Conservation (phyloP, 2,888 invertebrate genomes). For the Unio pictorum region DNA sequence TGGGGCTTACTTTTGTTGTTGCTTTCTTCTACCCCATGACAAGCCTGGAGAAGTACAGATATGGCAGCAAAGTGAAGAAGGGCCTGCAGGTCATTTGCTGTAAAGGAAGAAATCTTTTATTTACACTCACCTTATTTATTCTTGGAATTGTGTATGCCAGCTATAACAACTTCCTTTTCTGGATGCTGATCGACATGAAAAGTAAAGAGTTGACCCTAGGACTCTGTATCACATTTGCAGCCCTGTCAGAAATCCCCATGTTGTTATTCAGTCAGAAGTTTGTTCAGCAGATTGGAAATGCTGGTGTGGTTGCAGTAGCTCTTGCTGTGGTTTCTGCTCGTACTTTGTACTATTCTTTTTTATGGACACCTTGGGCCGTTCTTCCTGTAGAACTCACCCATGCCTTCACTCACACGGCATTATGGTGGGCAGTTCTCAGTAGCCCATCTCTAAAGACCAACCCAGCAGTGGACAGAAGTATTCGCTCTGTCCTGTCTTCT, state of each 20-base stretch:
- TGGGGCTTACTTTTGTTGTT: slow-evolving; percentile 51
- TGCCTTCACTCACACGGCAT: slow-evolving; percentile 61
- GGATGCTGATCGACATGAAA: slow-evolving; percentile 62
- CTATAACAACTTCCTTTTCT: slow-evolving; percentile 64
- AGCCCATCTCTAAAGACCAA: slow-evolving; percentile 58
- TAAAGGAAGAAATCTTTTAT: slow-evolving; percentile 54
- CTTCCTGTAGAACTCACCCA: slow-evolving; percentile 57
- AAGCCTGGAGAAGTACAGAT: slow-evolving; percentile 47
- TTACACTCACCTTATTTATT: slow-evolving; percentile 57
- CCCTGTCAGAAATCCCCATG: slow-evolving; percentile 63
- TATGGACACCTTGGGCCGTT: slow-evolving; percentile 62
- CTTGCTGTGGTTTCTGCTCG: slow-evolving; percentile 50
- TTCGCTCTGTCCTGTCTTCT: slow-evolving; percentile 59
- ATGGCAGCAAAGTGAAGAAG: slow-evolving; percentile 53
- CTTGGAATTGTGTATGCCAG: slow-evolving; percentile 58
- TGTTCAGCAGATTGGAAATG: slow-evolving; percentile 55
- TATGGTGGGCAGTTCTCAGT: slow-evolving; percentile 64
- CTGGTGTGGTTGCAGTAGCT: slow-evolving; percentile 53
- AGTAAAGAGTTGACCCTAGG: slow-evolving; percentile 61
- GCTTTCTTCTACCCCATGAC: slow-evolving; percentile 63
- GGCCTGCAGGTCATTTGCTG: slow-evolving; percentile 56
- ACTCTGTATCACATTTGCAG: slow-evolving; percentile 55
- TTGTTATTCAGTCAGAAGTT: slow-evolving; percentile 53
- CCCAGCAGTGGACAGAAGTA: slow-evolving; percentile 60
- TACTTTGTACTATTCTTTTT: slow-evolving; percentile 61